A percentile compares a stretch with the other conserved stretches of the same genome.
Evolutionary conservation across 2,888 invertebrate genomes (phyloP).

Genomic region (Maniola hyperantus): DNA sequence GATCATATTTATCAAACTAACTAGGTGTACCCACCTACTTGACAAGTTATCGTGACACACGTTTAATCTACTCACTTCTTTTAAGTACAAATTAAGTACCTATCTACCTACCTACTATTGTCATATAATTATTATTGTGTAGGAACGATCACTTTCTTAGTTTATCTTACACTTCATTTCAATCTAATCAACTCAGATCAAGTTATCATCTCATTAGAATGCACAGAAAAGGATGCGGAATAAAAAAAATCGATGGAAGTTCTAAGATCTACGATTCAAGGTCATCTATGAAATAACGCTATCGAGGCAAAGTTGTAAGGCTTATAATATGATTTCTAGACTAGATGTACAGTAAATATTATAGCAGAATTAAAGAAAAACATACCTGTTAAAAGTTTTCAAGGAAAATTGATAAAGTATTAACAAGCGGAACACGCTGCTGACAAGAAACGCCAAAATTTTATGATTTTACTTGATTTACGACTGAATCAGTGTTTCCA

Average conservation of each 20-base stretch:
- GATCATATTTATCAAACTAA: no score
- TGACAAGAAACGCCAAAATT: slow-evolving; percentile 11
- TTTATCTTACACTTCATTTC: no score
- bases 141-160: no score
- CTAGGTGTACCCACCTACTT: no score
- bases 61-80: no score
- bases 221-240: neutral
- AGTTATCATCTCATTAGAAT: neutral
- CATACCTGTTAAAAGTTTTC: slow-evolving; percentile 8
- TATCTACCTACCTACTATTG: no score
- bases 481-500: no score
- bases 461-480: no score
- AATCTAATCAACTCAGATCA: no score
- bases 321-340: neutral
- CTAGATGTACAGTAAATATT: neutral
- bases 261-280: slow-evolving; percentile 5
- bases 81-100: no score
- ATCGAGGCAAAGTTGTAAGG: neutral
- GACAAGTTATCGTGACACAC: no score
- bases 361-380: neutral
- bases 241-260: slow-evolving; percentile 16
- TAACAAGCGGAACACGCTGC: slow-evolving; percentile 7
- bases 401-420: neutral
- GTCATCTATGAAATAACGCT: neutral
- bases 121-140: neutral